Conservation (phyloP, 2,888 invertebrate genomes). For the Adineta ricciae region DNA sequence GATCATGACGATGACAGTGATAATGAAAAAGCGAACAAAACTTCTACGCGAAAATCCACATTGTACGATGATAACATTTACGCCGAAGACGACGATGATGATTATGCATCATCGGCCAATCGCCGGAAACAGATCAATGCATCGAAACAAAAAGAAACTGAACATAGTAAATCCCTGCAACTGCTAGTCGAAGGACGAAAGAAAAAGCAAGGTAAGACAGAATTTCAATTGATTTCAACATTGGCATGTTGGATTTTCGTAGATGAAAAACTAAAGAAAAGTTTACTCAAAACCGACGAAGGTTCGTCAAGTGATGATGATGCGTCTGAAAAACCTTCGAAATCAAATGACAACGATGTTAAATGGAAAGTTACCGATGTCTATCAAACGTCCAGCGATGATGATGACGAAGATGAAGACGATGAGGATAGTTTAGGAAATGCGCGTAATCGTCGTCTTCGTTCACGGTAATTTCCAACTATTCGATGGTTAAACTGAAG, state of each 20-base stretch:
- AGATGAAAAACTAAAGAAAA: background rate
- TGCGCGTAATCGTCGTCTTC: background rate
- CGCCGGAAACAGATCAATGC: slow-evolving; percentile 26
- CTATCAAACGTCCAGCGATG: background rate
- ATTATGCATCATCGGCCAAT: background rate
- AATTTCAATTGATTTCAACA: background rate
- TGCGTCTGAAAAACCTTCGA: background rate
- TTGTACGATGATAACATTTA: slow-evolving; percentile 41
- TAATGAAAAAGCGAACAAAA: background rate
- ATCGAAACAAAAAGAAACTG: slow-evolving; percentile 31
- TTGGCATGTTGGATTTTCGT: no score
- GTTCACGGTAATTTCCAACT: background rate
- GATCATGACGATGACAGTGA: background rate
- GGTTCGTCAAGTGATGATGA: background rate
- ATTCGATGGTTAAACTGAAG: background rate
- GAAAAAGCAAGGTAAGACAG: slow-evolving; percentile 27
- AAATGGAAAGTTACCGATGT: background rate
- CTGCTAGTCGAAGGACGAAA: slow-evolving; percentile 30
- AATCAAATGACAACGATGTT: background rate
- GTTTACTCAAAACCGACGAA: background rate
- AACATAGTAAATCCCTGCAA: slow-evolving; percentile 29
- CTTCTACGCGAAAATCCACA: background rate
- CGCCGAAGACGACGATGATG: slow-evolving; percentile 59
- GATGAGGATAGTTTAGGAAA: background rate
- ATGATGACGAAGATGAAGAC: slow-evolving; percentile 3